phyloP scores from a whole-genome alignment of 2,888 invertebrate genomes.

The Euplagia quadripunctaria region DNA sequence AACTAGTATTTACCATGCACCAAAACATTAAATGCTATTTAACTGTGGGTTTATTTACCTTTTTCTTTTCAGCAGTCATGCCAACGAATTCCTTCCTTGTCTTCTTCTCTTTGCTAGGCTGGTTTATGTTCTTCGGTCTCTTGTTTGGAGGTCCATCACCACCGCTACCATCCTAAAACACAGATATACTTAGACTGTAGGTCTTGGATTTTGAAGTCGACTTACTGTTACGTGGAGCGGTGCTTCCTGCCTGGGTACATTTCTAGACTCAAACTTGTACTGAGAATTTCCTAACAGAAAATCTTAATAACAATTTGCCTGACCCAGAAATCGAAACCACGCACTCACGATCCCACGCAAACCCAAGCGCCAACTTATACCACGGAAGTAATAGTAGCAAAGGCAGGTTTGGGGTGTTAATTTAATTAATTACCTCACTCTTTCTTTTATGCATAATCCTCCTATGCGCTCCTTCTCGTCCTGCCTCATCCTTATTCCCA shows the following conservation, averaged over 20 bases:
- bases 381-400: no score
- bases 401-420: no score
- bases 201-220: background rate
- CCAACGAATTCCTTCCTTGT: conserved; percentile 83
- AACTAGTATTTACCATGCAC: background rate
- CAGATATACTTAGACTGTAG: background rate
- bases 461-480: conserved; percentile 67
- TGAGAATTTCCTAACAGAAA: no score
- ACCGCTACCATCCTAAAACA: conserved; percentile 53
- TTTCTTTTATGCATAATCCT: conserved; percentile 76
- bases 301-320: no score
- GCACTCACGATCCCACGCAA: no score
- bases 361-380: no score
- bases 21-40: background rate
- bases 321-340: no score
- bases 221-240: no score
- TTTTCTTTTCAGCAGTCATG: conserved; percentile 85
- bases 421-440: conserved; percentile 60
- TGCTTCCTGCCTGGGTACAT: no score
- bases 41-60: conserved; percentile 62
- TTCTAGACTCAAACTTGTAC: no score
- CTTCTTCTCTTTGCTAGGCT: conserved; percentile 75
- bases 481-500: conserved; percentile 47
- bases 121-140: conserved; percentile 53
- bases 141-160: conserved; percentile 72